Base-by-base conservation (phyloP, 2,888 invertebrate species). In the Nymphalis c-album region DNA sequence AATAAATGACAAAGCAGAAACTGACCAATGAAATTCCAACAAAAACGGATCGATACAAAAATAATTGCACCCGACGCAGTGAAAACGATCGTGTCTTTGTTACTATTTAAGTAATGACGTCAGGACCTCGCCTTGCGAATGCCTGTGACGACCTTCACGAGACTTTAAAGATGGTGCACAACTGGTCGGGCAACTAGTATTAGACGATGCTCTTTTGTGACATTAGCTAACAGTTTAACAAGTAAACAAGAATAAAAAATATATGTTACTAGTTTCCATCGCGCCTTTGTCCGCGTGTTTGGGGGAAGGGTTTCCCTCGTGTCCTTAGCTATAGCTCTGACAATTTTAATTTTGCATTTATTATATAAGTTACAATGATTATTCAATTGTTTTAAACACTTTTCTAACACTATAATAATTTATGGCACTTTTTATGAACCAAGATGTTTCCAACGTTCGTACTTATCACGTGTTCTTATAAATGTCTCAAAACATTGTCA, bases 101-200 rank as follows among this genome's bases (percentile, higher is more conserved):
- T 45, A 53, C 13, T 45, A 46, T 53, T 63, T n/a, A 18, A 57
- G 50, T n/a, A n/a, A 22, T 70, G 63, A 70, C 65, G 64, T 70
- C 57, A 63, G 18, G 35, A 50, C 26, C 58, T 58, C 63, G 61
- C 63, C 63, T 65, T 60, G 59, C 58, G 48, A 60, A 60, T 47
- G 59, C 13, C 59, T 53, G 60, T 48, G 60, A 53, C 57, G 68
- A 67, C 70, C 69, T 70, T 72, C 71, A 57, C 64, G 63, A 40
- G 6, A 48, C 53, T 64, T 50, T 31, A 60, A 59, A 46, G 40
- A 40, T 40, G 17, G 40, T 64, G 51, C 57, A 51, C 40, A 64
- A 64, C 64, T 53, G 61, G 68, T 68, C 58, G 10, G 45, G 18
- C 35, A 46, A 40, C 68, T 57, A 10, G 45, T 60, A 20, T 55